phyloP scores from a whole-genome alignment of 1,140 invertebrate genomes.

The Ericerus pela region DNA sequence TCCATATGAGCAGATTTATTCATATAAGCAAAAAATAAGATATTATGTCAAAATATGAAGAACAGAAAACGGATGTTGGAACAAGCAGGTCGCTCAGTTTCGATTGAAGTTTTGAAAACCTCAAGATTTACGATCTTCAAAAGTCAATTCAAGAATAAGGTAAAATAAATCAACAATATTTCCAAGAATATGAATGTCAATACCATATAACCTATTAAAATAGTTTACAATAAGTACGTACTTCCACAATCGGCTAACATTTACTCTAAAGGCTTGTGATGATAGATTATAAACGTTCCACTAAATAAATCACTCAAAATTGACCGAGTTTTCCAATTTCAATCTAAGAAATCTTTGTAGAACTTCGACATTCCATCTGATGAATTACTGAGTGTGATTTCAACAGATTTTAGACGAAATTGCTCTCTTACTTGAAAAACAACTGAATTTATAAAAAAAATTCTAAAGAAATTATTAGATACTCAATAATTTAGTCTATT shows the following conservation, averaged over 20 bases:
- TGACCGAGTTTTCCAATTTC: conserved; percentile 53
- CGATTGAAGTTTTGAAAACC: no score
- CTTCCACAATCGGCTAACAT: not conserved
- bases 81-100: no score
- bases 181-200: no score
- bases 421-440: conserved; percentile 47
- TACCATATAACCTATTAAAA: no score
- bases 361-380: conserved; percentile 74
- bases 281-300: conserved; percentile 30
- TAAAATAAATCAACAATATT: no score
- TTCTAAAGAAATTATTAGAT: no score
- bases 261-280: not conserved
- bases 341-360: conserved; percentile 64
- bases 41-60: no score
- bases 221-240: not conserved
- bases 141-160: no score
- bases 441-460: not conserved
- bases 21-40: no score
- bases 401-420: conserved; percentile 35
- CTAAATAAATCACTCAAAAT: conserved; percentile 61
- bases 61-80: no score
- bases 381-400: conserved; percentile 28
- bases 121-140: no score
- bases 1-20: no score
- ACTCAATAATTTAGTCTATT: not conserved